Percentiles rank a stretch among this genome's conserved stretches.
Evolutionary conservation across 2,113 vertebrate genomes (phyloP).

Genomic region (Ctenomys sociabilis): DNA sequence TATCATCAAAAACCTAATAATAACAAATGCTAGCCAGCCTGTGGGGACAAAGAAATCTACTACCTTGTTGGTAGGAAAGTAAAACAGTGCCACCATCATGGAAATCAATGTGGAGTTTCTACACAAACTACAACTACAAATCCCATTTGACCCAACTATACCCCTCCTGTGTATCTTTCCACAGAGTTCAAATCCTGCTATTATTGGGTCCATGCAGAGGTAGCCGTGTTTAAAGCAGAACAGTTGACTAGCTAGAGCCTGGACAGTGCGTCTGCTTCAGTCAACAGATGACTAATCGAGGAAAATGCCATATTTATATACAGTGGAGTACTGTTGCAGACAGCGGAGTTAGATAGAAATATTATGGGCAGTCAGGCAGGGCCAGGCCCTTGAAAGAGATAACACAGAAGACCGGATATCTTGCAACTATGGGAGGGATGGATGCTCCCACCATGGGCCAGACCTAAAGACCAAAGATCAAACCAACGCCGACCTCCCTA

Average conservation of each 20-base stretch:
- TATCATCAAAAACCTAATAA: neutral
- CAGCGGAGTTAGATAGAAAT: too few relatives aligned
- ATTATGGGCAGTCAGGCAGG: too few relatives aligned
- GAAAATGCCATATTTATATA: neutral
- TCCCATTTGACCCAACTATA: neutral
- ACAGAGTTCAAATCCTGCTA: neutral
- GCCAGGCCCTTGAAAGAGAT: too few relatives aligned
- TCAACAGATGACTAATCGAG: neutral
- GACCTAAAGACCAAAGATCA: too few relatives aligned
- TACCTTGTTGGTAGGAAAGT: neutral
- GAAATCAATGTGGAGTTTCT: too few relatives aligned
- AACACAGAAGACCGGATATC: too few relatives aligned
- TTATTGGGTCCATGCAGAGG: neutral
- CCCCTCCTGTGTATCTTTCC: neutral
- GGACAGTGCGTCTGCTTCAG: neutral
- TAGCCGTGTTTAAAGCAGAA: neutral
- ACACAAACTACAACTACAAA: neutral
- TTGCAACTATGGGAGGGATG: too few relatives aligned
- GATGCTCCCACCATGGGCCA: too few relatives aligned
- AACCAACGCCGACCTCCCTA: too few relatives aligned
- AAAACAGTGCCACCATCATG: neutral
- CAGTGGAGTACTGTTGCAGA: too few relatives aligned
- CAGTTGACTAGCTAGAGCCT: neutral
- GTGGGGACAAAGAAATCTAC: neutral
- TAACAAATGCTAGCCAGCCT: neutral